These are phyloP conservation scores for Plutomurus gul DNA, from an alignment of 1,140 invertebrate species.

Conservation along the genomic window DNA sequence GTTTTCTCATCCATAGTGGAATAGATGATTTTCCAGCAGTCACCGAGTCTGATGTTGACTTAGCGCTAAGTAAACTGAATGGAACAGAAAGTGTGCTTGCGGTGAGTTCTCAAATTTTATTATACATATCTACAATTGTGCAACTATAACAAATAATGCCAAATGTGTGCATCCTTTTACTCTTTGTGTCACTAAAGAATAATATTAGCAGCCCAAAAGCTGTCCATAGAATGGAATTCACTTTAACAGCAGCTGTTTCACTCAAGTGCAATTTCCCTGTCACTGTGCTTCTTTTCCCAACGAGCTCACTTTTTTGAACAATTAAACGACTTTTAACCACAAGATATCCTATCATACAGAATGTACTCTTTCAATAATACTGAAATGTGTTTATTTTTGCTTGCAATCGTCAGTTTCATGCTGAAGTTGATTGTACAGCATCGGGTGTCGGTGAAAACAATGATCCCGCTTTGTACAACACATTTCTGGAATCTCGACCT, in stretches of 20 bases:
- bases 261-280: too few relatives aligned
- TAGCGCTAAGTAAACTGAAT: conserved; percentile 63
- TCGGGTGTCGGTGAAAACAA: conserved; percentile 29
- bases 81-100: conserved; percentile 64
- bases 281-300: too few relatives aligned
- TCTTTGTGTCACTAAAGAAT: too few relatives aligned
- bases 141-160: background rate
- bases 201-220: too few relatives aligned
- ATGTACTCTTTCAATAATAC: background rate
- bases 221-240: too few relatives aligned
- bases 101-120: conserved; percentile 58
- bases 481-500: conserved; percentile 68
- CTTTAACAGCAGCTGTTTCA: too few relatives aligned
- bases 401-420: conserved; percentile 68
- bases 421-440: conserved; percentile 62
- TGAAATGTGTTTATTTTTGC: background rate
- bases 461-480: conserved; percentile 65
- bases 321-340: background rate
- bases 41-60: conserved; percentile 62
- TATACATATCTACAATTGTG: background rate
- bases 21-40: conserved; percentile 70
- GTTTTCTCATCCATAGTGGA: conserved; percentile 70
- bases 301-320: too few relatives aligned
- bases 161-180: too few relatives aligned
- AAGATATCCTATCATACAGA: background rate